phyloP scores from a whole-genome alignment of 2,888 invertebrate species.

The Brenthis daphne region DNA sequence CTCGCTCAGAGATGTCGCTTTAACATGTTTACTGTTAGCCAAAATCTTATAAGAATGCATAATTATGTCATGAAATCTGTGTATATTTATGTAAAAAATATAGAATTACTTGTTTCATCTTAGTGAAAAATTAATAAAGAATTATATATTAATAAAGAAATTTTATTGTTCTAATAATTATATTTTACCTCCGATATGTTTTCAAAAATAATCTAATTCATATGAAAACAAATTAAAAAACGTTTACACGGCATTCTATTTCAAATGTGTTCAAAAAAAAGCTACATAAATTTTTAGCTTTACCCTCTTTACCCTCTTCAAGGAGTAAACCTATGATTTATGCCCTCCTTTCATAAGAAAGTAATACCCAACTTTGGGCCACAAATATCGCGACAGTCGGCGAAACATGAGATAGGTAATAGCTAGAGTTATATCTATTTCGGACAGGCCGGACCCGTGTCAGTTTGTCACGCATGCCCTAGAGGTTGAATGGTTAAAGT shows the following conservation, averaged over 20 bases:
- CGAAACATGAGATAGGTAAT: slow-evolving; percentile 50
- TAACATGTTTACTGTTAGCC: slow-evolving; percentile 23
- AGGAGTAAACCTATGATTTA: slow-evolving; percentile 37
- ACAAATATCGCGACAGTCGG: slow-evolving; percentile 63
- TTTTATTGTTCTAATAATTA: too few relatives aligned
- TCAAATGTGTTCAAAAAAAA: slow-evolving; percentile 31
- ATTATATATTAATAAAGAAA: too few relatives aligned
- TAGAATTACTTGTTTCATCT: too few relatives aligned
- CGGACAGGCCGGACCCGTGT: slow-evolving; percentile 76
- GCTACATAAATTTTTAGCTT: slow-evolving; percentile 23
- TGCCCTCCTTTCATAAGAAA: slow-evolving; percentile 33
- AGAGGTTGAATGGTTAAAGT: slow-evolving; percentile 43
- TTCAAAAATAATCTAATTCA: too few relatives aligned
- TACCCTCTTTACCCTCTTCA: slow-evolving; percentile 37
- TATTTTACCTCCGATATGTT: too few relatives aligned
- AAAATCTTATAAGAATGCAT: too few relatives aligned
- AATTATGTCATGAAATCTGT: too few relatives aligned
- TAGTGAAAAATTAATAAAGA: too few relatives aligned
- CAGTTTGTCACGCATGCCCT: slow-evolving; percentile 68
- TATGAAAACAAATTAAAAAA: neutral
- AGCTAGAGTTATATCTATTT: slow-evolving; percentile 63
- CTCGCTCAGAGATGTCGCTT: slow-evolving; percentile 65
- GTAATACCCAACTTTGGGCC: slow-evolving; percentile 43
- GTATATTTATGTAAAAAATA: too few relatives aligned
- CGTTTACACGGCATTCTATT: neutral